Conservation (phyloP, 2,797 vertebrate species). For the Lophius americanus region DNA sequence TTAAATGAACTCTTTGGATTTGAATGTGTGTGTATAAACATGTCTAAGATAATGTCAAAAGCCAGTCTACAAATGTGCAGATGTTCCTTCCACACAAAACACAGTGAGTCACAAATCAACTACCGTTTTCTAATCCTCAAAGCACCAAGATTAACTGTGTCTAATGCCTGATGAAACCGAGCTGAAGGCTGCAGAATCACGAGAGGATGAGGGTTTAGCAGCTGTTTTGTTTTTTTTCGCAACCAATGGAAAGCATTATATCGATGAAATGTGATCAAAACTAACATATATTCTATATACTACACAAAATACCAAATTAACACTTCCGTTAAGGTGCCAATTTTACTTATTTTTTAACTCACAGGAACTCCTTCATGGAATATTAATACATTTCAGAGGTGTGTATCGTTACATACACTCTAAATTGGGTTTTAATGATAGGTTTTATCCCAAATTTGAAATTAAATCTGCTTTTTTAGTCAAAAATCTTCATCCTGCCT, state of each 20-base stretch:
- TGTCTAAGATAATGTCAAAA: neutral
- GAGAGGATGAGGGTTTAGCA: neutral
- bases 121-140: constrained; percentile 12
- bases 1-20: no score
- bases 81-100: constrained; percentile 11
- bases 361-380: no score
- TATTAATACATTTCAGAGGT: no score
- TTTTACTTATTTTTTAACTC: no score
- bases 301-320: no score
- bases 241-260: constrained; percentile 3
- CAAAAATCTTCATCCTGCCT: no score
- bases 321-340: no score
- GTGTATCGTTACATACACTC: no score
- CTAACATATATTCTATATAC: no score
- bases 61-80: neutral
- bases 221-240: neutral
- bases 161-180: constrained; percentile 21
- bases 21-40: neutral
- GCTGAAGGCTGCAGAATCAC: constrained; percentile 22
- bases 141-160: constrained; percentile 23
- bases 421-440: no score
- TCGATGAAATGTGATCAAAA: neutral
- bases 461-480: no score
- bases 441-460: no score
- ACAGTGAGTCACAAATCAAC: constrained; percentile 26